These are phyloP conservation scores for Atrina japonica DNA, from an alignment of 2,888 invertebrate genomes.

Conservation along the genomic window DNA sequence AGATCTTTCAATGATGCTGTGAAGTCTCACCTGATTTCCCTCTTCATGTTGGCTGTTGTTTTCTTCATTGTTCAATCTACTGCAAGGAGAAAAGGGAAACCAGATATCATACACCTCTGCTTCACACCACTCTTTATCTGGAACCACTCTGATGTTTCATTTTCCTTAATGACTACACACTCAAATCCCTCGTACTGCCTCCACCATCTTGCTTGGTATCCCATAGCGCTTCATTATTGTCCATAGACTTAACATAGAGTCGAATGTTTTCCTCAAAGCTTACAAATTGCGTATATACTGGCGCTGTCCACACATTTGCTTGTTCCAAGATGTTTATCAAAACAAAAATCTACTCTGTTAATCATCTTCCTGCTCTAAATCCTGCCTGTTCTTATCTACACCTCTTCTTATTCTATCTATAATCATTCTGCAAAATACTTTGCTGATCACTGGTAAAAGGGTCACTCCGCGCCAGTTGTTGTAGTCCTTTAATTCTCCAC, in stretches of 20 bases:
- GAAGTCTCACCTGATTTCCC: background rate
- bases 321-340: slow-evolving; percentile 47
- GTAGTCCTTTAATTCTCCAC: background rate
- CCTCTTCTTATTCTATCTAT: no score
- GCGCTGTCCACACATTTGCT: slow-evolving; percentile 38
- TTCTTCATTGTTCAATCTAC: background rate
- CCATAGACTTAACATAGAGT: slow-evolving; percentile 36
- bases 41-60: background rate
- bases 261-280: slow-evolving; percentile 47
- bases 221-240: slow-evolving; percentile 26
- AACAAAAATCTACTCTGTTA: slow-evolving; percentile 38
- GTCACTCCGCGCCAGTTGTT: slow-evolving; percentile 16
- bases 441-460: slow-evolving; percentile 1
- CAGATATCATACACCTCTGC: slow-evolving; percentile 18
- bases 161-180: background rate
- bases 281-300: slow-evolving; percentile 38
- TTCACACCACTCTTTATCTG: slow-evolving; percentile 11
- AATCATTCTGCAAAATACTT: background rate
- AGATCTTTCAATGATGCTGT: slow-evolving; percentile 1
- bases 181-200: background rate
- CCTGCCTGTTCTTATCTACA: slow-evolving; percentile 38
- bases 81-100: slow-evolving; percentile 4
- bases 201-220: slow-evolving; percentile 16
- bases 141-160: slow-evolving; percentile 13
- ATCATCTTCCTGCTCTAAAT: slow-evolving; percentile 39